phyloP scores from a whole-genome alignment of 2,888 invertebrate genomes.

The Neoscelio sp. region DNA sequence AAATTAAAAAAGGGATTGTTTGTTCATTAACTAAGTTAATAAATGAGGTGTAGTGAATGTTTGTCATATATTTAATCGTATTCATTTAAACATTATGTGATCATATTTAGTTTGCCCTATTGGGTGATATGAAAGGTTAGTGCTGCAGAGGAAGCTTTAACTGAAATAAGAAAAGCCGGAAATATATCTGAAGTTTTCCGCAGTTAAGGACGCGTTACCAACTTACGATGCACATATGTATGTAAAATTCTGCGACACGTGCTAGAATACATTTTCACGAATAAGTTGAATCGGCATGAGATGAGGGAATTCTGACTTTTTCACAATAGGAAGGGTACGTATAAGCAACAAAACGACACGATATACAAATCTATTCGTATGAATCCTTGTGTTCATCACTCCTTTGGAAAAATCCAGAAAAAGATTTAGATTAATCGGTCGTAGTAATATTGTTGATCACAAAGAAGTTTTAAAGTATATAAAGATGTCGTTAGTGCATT shows the following conservation, averaged over 20 bases:
- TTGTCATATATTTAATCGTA: too few relatives aligned
- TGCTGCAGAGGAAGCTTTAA: constrained; percentile 11
- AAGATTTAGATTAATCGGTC: too few relatives aligned
- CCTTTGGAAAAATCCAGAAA: not conserved
- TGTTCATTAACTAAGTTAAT: not conserved
- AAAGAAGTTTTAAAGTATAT: not conserved
- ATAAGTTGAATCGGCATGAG: constrained; percentile 53
- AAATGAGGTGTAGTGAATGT: not conserved
- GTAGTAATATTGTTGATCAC: too few relatives aligned
- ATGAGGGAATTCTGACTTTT: constrained; percentile 47
- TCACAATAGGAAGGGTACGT: constrained; percentile 28
- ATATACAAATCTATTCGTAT: constrained; percentile 46
- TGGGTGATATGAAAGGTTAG: constrained; percentile 3
- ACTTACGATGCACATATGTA: constrained; percentile 64
- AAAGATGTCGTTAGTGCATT: constrained; percentile 7
- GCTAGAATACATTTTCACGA: constrained; percentile 64
- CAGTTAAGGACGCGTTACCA: constrained; percentile 56
- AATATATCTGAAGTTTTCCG: constrained; percentile 54
- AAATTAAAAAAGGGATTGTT: too few relatives aligned
- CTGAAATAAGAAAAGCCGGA: constrained; percentile 43
- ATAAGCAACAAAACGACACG: constrained; percentile 39
- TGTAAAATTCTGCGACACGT: constrained; percentile 66
- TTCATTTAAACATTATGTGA: not conserved
- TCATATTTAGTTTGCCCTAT: constrained; percentile 3
- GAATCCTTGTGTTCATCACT: constrained; percentile 11